Evolutionary conservation across 2,797 vertebrate genomes (phyloP).

Genomic region (Arremon brunneinucha): DNA sequence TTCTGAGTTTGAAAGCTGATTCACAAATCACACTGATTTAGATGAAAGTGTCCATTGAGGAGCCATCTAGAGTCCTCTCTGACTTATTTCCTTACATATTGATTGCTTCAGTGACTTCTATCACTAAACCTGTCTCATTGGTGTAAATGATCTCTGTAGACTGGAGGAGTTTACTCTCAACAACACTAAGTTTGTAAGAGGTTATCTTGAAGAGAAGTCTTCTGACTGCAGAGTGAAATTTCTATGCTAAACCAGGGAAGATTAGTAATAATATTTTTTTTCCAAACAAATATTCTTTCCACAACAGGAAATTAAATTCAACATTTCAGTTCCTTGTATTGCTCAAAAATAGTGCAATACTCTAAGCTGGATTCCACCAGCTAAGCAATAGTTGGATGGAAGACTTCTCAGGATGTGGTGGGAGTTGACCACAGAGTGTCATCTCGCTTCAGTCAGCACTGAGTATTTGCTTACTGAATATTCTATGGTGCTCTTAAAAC

Average conservation of each 20-base stretch:
- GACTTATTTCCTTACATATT: not conserved
- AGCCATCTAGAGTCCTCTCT: not conserved
- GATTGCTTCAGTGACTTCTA: not conserved
- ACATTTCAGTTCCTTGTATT: not conserved
- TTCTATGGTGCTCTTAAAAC: not conserved
- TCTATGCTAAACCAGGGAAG: not conserved
- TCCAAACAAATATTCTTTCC: not conserved
- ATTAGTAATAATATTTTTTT: not conserved
- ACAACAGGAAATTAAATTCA: not conserved
- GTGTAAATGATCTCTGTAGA: not conserved
- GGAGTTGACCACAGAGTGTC: not conserved
- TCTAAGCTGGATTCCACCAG: not conserved
- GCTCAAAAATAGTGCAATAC: not conserved
- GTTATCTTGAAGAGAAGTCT: not conserved
- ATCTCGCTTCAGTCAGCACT: not conserved
- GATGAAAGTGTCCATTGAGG: not conserved
- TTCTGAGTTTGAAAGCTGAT: not conserved
- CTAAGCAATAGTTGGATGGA: not conserved
- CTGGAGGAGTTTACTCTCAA: not conserved
- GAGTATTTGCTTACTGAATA: not conserved
- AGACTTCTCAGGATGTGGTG: not conserved
- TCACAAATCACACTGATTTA: not conserved
- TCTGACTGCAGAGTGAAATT: not conserved
- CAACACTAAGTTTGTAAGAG: not conserved
- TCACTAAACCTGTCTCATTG: not conserved